phyloP scores from a whole-genome alignment of 2,113 vertebrate genomes.

The Paratilapia polleni region DNA sequence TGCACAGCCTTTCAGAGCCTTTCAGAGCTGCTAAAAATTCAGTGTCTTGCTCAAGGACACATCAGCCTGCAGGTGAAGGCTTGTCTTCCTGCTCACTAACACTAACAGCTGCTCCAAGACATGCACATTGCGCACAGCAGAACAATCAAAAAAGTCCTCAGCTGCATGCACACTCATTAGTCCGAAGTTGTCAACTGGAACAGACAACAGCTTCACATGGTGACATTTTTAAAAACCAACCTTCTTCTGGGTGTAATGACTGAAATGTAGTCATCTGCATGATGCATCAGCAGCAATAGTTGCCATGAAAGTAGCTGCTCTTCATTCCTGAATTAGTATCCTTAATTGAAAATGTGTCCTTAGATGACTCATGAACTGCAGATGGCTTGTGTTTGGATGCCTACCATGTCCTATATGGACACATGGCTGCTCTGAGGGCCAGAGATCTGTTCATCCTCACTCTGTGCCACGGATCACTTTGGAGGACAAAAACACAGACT shows the following conservation, averaged over 20 bases:
- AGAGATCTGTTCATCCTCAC: constrained; percentile 59
- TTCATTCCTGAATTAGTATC: constrained; percentile 6
- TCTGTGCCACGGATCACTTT: constrained; percentile 46
- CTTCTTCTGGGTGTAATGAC: not conserved
- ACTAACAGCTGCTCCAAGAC: not conserved
- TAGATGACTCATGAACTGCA: constrained; percentile 49
- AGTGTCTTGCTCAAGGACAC: not conserved
- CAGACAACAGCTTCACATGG: not conserved
- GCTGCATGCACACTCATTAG: not conserved
- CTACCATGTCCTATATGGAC: constrained; percentile 70
- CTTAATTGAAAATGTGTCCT: constrained; percentile 27
- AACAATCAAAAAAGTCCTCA: not conserved
- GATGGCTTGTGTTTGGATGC: constrained; percentile 72
- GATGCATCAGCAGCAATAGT: not conserved
- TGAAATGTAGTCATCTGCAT: not conserved
- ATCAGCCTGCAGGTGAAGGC: not conserved
- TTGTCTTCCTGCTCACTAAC: not conserved
- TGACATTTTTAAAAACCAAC: constrained; percentile 2
- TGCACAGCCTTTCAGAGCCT: not conserved
- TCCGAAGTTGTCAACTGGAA: not conserved
- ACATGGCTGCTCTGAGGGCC: constrained; percentile 70
- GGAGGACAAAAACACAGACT: constrained; percentile 1
- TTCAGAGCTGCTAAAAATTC: not conserved
- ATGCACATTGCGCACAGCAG: not conserved
- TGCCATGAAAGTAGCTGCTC: not conserved